phyloP scores from a whole-genome alignment of 2,113 vertebrate species.

The Catharus fuscescens region DNA sequence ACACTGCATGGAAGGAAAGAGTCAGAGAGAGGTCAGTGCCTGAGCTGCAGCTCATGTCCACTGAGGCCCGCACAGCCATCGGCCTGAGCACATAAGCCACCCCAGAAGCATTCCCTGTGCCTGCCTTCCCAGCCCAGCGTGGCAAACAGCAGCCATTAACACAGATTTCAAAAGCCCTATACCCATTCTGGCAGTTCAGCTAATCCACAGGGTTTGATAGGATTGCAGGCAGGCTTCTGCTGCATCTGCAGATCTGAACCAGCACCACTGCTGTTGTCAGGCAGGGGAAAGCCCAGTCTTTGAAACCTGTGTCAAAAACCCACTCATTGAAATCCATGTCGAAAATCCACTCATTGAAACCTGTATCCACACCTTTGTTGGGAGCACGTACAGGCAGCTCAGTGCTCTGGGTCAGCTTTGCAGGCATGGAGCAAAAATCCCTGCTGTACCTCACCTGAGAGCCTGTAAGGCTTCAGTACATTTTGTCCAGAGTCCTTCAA shows the following conservation, averaged over 20 bases:
- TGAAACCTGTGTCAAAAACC: no score
- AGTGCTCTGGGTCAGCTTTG: background rate
- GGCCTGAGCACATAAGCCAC: background rate
- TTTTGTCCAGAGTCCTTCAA: background rate
- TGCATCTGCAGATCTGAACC: background rate
- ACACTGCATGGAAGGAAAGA: background rate
- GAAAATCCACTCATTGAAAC: no score
- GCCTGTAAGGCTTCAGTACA: background rate
- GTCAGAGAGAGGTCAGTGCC: background rate
- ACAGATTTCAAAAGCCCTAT: background rate
- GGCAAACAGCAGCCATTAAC: background rate
- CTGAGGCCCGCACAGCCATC: accelerated
- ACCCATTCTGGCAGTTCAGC: background rate
- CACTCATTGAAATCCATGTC: no score
- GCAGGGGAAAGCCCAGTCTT: background rate
- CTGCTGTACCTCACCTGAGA: background rate
- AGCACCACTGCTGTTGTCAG: accelerated
- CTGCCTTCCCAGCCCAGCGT: background rate
- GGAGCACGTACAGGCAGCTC: background rate
- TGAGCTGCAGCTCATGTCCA: background rate
- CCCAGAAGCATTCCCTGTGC: background rate
- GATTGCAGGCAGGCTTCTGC: background rate
- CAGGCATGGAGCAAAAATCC: background rate
- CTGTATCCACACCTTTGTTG: accelerated
- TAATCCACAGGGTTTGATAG: background rate